These are phyloP conservation scores for Phrynocephalus vlangalii DNA, from an alignment of 2,797 vertebrate species.

Conservation along the genomic window DNA sequence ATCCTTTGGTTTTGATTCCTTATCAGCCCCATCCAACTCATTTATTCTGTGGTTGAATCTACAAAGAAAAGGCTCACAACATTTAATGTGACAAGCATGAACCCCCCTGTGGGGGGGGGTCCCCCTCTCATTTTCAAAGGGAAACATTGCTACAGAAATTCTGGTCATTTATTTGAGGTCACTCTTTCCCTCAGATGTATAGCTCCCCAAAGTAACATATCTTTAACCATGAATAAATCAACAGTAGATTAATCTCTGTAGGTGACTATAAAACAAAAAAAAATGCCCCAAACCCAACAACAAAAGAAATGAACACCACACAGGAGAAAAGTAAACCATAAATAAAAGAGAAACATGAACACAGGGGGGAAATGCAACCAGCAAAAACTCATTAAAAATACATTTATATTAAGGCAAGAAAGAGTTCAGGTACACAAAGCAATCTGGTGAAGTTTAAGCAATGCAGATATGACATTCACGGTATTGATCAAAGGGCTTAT, in stretches of 20 bases:
- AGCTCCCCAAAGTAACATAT: slow-evolving; percentile 63
- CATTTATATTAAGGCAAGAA: slow-evolving; percentile 48
- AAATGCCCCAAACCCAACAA: slow-evolving; percentile 17
- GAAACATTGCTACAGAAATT: slow-evolving; percentile 52
- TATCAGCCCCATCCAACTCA: too few species aligned
- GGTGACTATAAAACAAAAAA: slow-evolving; percentile 45
- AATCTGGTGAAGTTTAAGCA: slow-evolving; percentile 50
- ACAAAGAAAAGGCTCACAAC: neutral
- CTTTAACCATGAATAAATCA: slow-evolving; percentile 69
- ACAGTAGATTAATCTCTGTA: slow-evolving; percentile 63
- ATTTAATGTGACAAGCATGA: neutral
- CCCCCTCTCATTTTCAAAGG: slow-evolving; percentile 54
- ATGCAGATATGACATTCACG: slow-evolving; percentile 60
- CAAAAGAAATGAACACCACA: slow-evolving; percentile 36
- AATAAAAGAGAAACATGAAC: slow-evolving; percentile 62
- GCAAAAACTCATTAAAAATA: slow-evolving; percentile 58
- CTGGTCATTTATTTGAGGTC: slow-evolving; percentile 62
- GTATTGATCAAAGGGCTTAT: slow-evolving; percentile 61
- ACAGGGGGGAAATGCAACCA: neutral
- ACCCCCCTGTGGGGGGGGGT: slow-evolving; percentile 23
- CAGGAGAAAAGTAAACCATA: slow-evolving; percentile 33
- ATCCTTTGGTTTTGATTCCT: too few species aligned
- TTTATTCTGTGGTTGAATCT: neutral
- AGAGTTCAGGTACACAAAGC: slow-evolving; percentile 16
- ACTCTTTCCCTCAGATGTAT: slow-evolving; percentile 65